Base-by-base conservation (phyloP, 2,888 invertebrate genomes). In the Stenichneumon culpator region DNA sequence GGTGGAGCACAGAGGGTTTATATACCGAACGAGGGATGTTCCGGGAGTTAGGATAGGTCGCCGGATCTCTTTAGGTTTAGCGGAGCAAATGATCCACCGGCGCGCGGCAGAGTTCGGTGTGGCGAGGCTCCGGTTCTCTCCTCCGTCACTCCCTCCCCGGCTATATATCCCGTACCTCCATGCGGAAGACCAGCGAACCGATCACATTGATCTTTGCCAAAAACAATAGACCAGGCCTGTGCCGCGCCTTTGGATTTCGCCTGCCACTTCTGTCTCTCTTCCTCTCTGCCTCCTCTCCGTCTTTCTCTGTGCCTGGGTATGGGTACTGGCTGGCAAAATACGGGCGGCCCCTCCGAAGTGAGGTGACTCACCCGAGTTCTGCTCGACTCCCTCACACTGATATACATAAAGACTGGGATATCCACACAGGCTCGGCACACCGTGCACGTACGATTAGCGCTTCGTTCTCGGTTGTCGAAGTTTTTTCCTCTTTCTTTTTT, bases 191-290 rank as follows among this genome's bases (percentile, higher is more conserved):
- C 91, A 90, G 89, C 89, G 89, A 89, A 91, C 91, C 92, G 90
- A 92, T 91, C 92, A 89, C 92, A 92, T 90, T 92, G 92, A 92
- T 92, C 92, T 92, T 92, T 90, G 90, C 90, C 90, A 92, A 92
- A 92, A 92, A 92, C 92, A 92, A 92, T 92, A 91, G 89, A 89
- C 82, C 60, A 69, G 65, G 73, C 75, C 78, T 83, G 70, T 79
- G 70, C 65, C 86, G 78, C 88, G 92, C 92, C 90, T 91, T 89
- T 90, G 89, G 88, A 91, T 90, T 90, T 89, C 87, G 83, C 83
- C 63, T 67, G 79, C 73, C 65, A 36, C 84, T 77, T 52, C 54
- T 57, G 22, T 19, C 65, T n/a, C 54, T 19, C 25, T n/a, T 65
- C 67, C 67, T 69, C 32, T 19, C 7, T 36, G 50, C 7, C 47